These are phyloP conservation scores for Sceloporus undulatus DNA, from an alignment of 2,113 vertebrate species.

Conservation along the genomic window DNA sequence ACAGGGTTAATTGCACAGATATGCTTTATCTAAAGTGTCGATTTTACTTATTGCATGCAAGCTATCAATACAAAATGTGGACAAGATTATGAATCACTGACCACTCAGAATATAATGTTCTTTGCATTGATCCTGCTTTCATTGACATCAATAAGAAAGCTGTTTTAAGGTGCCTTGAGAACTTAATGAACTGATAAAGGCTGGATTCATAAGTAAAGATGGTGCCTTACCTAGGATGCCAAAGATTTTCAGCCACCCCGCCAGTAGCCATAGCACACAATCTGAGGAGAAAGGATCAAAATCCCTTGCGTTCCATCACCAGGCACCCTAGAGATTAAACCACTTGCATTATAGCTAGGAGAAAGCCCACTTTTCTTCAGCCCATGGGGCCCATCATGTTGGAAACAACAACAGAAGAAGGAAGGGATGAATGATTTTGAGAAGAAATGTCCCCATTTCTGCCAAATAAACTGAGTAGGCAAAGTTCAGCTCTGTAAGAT, in stretches of 20 bases:
- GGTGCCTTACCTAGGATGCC: not conserved
- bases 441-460: not conserved
- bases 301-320: not conserved
- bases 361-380: not conserved
- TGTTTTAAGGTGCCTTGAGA: not conserved
- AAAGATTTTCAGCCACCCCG: not conserved
- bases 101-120: constrained; percentile 23
- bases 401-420: not conserved
- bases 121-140: constrained; percentile 14
- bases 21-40: constrained; percentile 19
- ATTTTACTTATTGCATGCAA: constrained; percentile 25
- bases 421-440: not conserved
- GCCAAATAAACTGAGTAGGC: not conserved
- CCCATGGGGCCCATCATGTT: not conserved
- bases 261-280: not conserved
- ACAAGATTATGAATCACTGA: constrained; percentile 23
- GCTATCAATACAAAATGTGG: constrained; percentile 4
- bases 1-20: constrained; percentile 11
- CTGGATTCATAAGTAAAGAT: not conserved
- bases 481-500: too few species aligned
- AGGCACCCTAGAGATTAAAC: too few species aligned
- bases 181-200: constrained; percentile 22
- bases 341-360: not conserved
- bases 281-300: too few species aligned
- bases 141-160: not conserved